These are phyloP conservation scores for Phrynocephalus guinanensis DNA, from an alignment of 2,797 vertebrate genomes.

Conservation along the genomic window DNA sequence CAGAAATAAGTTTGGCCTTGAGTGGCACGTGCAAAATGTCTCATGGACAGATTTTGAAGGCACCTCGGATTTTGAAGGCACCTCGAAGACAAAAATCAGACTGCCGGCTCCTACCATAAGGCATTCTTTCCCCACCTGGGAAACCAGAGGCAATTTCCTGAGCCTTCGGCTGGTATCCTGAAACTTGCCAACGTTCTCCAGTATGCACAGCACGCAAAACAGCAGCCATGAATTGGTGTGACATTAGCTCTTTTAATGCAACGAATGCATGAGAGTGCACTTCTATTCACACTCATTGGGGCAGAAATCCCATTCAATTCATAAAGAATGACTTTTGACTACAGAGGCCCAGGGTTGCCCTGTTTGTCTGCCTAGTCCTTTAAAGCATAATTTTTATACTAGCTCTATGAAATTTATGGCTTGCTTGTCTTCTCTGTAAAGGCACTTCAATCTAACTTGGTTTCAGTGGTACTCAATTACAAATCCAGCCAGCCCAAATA, in stretches of 20 bases:
- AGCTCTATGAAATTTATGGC: neutral
- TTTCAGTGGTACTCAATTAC: neutral
- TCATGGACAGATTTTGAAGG: too few relatives aligned
- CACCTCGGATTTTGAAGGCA: too few relatives aligned
- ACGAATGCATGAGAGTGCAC: neutral
- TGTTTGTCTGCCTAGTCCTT: neutral
- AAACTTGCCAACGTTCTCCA: neutral
- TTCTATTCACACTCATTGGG: neutral
- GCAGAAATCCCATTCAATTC: neutral
- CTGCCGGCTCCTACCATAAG: too few relatives aligned
- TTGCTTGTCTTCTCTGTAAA: neutral
- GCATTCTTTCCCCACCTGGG: too few relatives aligned
- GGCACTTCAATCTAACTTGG: neutral
- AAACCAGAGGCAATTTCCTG: too few relatives aligned
- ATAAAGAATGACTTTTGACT: neutral
- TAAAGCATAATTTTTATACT: neutral
- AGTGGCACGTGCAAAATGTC: too few relatives aligned
- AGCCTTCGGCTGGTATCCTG: too few relatives aligned
- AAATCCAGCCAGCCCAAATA: neutral
- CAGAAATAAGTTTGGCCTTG: too few relatives aligned
- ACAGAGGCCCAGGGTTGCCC: neutral
- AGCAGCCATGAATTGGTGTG: neutral
- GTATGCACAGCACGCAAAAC: neutral
- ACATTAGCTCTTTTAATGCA: neutral
- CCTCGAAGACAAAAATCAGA: too few relatives aligned